These are phyloP conservation scores for Augiades crinisus DNA, from an alignment of 2,888 invertebrate species.

Conservation along the genomic window DNA sequence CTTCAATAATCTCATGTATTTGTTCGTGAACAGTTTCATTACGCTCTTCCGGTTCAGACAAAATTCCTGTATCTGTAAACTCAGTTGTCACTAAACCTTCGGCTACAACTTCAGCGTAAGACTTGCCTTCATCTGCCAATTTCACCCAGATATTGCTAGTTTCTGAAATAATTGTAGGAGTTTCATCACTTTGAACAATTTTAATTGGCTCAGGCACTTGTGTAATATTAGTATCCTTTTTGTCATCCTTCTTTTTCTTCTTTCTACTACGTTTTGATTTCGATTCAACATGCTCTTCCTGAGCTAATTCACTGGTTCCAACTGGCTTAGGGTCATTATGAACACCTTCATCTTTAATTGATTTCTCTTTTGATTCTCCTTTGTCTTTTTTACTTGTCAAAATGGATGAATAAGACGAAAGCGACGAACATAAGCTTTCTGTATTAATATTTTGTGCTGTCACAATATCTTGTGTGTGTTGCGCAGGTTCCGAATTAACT, in stretches of 20 bases:
- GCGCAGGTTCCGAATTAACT: conserved; percentile 2
- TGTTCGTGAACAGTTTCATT: conserved; percentile 22
- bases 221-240: conserved; percentile 38
- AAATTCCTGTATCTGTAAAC: neutral
- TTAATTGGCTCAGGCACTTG: conserved; percentile 29
- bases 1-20: conserved; percentile 9
- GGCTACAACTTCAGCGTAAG: conserved; percentile 86
- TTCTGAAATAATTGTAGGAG: conserved; percentile 20
- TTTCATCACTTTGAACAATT: neutral
- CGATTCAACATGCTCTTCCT: conserved; percentile 38
- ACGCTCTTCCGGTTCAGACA: neutral
- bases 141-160: conserved; percentile 74
- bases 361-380: conserved; percentile 29
- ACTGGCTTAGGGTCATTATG: conserved; percentile 30
- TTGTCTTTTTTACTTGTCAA: conserved; percentile 45
- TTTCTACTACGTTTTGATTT: conserved; percentile 59
- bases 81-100: conserved; percentile 47
- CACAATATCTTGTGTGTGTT: conserved; percentile 18
- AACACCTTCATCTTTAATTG: conserved; percentile 13
- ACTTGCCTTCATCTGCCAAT: conserved; percentile 81
- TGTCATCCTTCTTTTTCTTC: conserved; percentile 61
- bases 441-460: neutral
- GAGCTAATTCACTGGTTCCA: conserved; percentile 29
- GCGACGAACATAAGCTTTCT: neutral
- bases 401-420: neutral